These are phyloP conservation scores for Alosa alosa DNA, from an alignment of 2,113 vertebrate species.

Conservation along the genomic window DNA sequence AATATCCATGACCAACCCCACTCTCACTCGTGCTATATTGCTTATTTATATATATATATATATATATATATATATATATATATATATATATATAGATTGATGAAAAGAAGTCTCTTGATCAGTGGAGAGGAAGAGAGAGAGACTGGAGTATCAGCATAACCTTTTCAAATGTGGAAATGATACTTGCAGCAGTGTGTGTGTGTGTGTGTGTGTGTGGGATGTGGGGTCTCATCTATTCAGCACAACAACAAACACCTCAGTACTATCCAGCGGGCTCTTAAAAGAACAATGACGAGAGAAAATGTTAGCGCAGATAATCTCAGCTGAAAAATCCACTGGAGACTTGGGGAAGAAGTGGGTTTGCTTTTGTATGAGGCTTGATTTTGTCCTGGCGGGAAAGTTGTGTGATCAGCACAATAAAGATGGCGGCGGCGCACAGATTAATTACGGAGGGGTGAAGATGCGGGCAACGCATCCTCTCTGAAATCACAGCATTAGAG, in stretches of 20 bases:
- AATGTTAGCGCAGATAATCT: constrained; percentile 54
- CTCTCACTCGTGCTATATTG: too few relatives aligned
- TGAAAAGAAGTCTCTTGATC: too few relatives aligned
- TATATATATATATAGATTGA: too few relatives aligned
- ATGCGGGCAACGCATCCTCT: not conserved
- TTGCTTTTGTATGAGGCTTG: not conserved
- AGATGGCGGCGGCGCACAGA: not conserved
- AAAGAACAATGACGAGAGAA: constrained; percentile 31
- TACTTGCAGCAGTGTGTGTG: not conserved
- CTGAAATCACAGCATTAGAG: not conserved
- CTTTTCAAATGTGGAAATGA: not conserved
- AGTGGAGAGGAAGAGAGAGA: not conserved
- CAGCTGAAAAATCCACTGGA: not conserved
- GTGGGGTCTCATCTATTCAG: constrained; percentile 58
- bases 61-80: too few relatives aligned
- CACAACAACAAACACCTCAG: constrained; percentile 41
- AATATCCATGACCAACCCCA: too few relatives aligned
- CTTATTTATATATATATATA: too few relatives aligned
- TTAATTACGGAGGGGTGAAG: not conserved
- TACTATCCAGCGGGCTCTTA: constrained; percentile 47
- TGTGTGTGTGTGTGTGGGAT: constrained; percentile 15
- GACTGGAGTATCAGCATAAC: not conserved
- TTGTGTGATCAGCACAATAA: constrained; percentile 1
- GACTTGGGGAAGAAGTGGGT: not conserved
- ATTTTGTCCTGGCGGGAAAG: not conserved